A percentile compares a stretch with the other conserved stretches of the same genome.
Evolutionary conservation across 1,140 invertebrate species (phyloP).

Genomic region (Ceratitis capitata): DNA sequence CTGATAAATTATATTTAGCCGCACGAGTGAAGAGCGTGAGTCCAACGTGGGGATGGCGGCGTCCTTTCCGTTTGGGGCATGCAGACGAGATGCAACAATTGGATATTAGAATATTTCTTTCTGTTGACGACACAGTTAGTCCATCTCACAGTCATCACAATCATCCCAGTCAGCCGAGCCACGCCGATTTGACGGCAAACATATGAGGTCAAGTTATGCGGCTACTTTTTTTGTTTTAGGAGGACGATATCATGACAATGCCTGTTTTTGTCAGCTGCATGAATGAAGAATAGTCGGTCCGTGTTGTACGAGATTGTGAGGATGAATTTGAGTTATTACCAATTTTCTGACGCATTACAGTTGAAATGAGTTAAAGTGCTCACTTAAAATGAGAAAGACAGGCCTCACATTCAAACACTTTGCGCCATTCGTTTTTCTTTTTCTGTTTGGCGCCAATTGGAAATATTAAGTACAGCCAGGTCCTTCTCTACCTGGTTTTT

Average conservation of each 20-base stretch:
- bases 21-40: too few species aligned
- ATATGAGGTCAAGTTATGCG: constrained; percentile 9
- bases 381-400: too few species aligned
- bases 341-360: neutral
- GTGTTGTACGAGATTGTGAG: neutral
- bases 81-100: constrained; percentile 17
- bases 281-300: neutral
- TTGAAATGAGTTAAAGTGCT: neutral
- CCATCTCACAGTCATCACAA: neutral
- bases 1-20: neutral
- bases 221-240: neutral
- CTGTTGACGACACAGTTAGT: neutral
- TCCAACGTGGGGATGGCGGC: neutral
- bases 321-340: neutral
- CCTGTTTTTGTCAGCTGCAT: neutral
- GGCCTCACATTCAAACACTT: too few species aligned
- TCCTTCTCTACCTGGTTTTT: too few species aligned
- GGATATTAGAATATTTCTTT: constrained; percentile 10
- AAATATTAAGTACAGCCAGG: too few species aligned
- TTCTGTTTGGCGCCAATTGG: too few species aligned
- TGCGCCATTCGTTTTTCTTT: too few species aligned
- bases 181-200: neutral
- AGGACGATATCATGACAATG: neutral
- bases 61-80: too few species aligned
- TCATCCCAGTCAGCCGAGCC: neutral